Conservation (phyloP, 1,140 invertebrate species). For the Wiebesia pumilae region DNA sequence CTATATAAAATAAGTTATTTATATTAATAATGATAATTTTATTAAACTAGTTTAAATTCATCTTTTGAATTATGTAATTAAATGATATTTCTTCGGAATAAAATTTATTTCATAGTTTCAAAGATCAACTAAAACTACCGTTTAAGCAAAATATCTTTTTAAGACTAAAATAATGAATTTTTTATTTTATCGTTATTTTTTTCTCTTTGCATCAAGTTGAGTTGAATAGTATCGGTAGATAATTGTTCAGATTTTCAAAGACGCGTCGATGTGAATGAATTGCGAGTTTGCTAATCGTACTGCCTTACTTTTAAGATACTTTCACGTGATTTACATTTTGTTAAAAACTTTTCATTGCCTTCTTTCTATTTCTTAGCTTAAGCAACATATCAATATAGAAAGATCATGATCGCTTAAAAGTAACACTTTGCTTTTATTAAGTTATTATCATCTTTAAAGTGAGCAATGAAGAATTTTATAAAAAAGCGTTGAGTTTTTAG, state of each 20-base stretch:
- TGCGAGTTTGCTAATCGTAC: conserved; percentile 41
- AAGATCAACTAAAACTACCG: conserved; percentile 38
- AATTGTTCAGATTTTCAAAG: conserved; percentile 42
- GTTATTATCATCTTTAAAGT: background rate
- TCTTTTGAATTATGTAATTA: conserved; percentile 19
- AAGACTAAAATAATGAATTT: conserved; percentile 43
- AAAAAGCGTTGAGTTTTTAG: conserved; percentile 12
- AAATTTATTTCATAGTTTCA: conserved; percentile 16
- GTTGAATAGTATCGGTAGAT: conserved; percentile 29
- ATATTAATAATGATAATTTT: conserved; percentile 47
- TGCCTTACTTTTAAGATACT: conserved; percentile 44
- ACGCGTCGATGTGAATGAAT: conserved; percentile 45
- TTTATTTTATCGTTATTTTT: conserved; percentile 46
- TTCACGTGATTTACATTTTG: conserved; percentile 31
- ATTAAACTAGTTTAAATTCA: conserved; percentile 42
- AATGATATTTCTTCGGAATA: conserved; percentile 22
- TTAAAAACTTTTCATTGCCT: conserved; percentile 27
- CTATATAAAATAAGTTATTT: conserved; percentile 47
- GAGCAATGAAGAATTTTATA: conserved; percentile 15
- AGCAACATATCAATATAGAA: background rate
- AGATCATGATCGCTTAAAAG: background rate
- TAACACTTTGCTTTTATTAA: background rate
- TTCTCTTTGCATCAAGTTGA: conserved; percentile 21
- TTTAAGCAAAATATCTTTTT: conserved; percentile 42
- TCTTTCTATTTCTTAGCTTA: background rate